Evolutionary conservation across 2,797 vertebrate genomes (phyloP).

Genomic region (Fratercula arctica): DNA sequence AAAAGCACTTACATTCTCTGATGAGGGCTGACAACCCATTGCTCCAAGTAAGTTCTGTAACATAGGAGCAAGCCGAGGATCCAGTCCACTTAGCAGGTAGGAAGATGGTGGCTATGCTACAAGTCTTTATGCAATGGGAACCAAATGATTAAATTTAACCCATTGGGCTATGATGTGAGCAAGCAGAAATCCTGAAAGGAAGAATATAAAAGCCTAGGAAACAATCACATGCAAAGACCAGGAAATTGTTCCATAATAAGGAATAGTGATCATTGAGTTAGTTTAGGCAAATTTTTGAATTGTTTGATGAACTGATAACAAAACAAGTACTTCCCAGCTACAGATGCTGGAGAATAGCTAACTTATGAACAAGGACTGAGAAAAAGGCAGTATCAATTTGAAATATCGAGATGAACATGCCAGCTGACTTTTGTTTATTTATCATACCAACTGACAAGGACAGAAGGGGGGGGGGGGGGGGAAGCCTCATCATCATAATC

Average conservation of each 20-base stretch:
- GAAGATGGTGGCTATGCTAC: fast-evolving
- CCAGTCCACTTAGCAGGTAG: background rate
- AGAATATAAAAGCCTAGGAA: background rate
- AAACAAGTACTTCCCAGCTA: background rate
- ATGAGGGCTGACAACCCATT: background rate
- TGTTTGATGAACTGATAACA: background rate
- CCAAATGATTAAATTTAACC: background rate
- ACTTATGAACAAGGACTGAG: background rate
- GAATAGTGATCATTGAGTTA: background rate
- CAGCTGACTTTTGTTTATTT: constrained; percentile 14
- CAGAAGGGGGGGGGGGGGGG: no score
- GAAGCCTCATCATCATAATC: constrained; percentile 32
- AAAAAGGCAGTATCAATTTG: background rate
- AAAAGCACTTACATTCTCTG: background rate
- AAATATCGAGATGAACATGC: background rate
- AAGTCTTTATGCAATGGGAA: background rate
- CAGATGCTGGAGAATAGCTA: background rate
- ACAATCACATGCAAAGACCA: fast-evolving
- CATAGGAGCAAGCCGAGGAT: background rate
- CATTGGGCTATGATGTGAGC: background rate
- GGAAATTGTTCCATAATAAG: background rate
- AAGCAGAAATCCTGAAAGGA: background rate
- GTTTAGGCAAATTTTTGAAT: background rate
- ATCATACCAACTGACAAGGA: background rate
- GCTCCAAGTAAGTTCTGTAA: background rate